Conservation (phyloP, 2,113 vertebrate species). For the Cephalopholis sonnerati region DNA sequence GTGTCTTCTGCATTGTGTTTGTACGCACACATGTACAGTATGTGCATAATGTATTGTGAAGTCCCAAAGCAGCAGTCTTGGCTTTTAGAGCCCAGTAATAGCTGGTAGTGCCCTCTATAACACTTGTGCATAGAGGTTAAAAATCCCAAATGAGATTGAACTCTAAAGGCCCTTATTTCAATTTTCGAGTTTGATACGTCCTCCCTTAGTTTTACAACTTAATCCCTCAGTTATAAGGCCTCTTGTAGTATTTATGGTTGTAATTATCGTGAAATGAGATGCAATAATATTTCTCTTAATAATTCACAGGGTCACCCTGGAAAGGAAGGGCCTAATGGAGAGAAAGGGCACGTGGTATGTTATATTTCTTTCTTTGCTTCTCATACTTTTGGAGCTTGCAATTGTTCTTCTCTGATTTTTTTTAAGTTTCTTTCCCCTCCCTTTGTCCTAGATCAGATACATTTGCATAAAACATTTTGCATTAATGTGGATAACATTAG, state of each 20-base stretch:
- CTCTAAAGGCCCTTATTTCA: conserved; percentile 38
- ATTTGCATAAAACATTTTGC: conserved; percentile 49
- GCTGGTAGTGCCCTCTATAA: conserved; percentile 36
- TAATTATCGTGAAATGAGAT: conserved; percentile 64
- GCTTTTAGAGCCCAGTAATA: conserved; percentile 53
- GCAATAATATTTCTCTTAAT: conserved; percentile 68
- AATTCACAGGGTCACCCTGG: conserved; percentile 93
- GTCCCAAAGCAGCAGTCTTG: conserved; percentile 22
- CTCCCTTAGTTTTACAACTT: conserved; percentile 59
- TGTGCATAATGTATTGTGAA: conserved; percentile 13
- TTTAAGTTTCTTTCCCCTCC: conserved; percentile 25
- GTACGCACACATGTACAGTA: background rate
- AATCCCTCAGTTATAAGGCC: conserved; percentile 44
- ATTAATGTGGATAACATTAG: conserved; percentile 21
- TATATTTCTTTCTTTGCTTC: background rate
- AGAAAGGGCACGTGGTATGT: conserved; percentile 93
- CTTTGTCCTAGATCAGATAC: conserved; percentile 24
- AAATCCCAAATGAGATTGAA: conserved; percentile 61
- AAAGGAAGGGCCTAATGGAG: conserved; percentile 95
- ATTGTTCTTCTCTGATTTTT: conserved; percentile 1
- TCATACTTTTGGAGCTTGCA: background rate
- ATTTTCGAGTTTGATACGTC: conserved; percentile 46
- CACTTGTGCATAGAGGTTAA: conserved; percentile 45
- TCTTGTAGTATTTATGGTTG: conserved; percentile 67
- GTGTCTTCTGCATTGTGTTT: conserved; percentile 14